Evolutionary conservation across 1,140 invertebrate genomes (phyloP).

Genomic region (Leucophenga varia): DNA sequence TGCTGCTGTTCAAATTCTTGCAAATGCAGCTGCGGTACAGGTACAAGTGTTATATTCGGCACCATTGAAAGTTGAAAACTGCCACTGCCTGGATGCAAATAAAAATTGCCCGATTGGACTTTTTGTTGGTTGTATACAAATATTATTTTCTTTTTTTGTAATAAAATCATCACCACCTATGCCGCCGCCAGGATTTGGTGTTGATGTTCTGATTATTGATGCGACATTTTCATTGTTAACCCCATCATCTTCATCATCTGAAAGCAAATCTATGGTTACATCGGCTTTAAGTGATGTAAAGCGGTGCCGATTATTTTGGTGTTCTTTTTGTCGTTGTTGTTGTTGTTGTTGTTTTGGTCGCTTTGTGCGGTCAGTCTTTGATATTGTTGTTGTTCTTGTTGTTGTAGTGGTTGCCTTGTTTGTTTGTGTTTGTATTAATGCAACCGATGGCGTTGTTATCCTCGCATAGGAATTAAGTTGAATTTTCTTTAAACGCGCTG

Average conservation of each 20-base stretch:
- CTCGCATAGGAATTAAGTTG: constrained; percentile 23
- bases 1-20: neutral
- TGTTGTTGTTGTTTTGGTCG: constrained; percentile 14
- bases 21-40: constrained; percentile 17
- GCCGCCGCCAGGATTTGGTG: neutral
- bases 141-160: no score
- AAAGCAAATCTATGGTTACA: constrained; percentile 47
- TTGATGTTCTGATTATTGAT: constrained; percentile 1
- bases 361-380: constrained; percentile 28
- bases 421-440: no score
- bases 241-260: constrained; percentile 27
- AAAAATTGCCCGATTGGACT: neutral
- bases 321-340: constrained; percentile 7
- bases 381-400: no score
- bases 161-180: no score
- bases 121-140: neutral
- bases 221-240: neutral
- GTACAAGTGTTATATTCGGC: constrained; percentile 29
- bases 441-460: constrained; percentile 2
- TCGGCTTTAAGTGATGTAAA: constrained; percentile 24
- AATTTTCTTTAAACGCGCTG: constrained; percentile 31
- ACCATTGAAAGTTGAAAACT: constrained; percentile 13
- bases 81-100: neutral
- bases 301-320: constrained; percentile 23
- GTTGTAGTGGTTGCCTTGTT: no score